Conservation (phyloP, 2,888 invertebrate species). For the Synanthedon tipuliformis region DNA sequence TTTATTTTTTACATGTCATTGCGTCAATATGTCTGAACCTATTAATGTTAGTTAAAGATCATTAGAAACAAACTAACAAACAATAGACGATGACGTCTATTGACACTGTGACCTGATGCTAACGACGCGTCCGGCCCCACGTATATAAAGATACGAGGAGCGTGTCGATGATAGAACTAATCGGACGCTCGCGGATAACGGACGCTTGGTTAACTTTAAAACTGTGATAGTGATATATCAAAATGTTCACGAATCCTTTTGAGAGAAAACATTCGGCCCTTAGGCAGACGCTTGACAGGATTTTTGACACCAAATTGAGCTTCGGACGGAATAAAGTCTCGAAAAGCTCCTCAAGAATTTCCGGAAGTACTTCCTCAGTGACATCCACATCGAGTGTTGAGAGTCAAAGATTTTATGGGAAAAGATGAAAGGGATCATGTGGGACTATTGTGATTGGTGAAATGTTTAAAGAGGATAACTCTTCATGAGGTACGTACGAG, state of each 20-base stretch:
- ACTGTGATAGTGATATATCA: constrained; percentile 7
- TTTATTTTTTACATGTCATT: background rate
- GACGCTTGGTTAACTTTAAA: constrained; percentile 18
- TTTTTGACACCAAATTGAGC: constrained; percentile 28
- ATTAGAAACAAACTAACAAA: background rate
- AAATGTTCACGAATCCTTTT: constrained; percentile 77
- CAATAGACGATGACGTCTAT: background rate
- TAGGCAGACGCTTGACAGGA: constrained; percentile 74
- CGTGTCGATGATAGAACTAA: constrained; percentile 16
- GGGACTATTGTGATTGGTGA: background rate
- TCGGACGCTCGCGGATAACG: constrained; percentile 20
- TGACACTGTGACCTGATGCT: background rate
- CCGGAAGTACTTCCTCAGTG: constrained; percentile 40
- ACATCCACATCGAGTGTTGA: constrained; percentile 28
- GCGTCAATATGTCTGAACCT: background rate
- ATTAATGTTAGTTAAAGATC: background rate
- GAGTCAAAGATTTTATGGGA: constrained; percentile 4
- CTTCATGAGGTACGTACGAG: too few relatives aligned
- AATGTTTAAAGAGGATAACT: constrained; percentile 1
- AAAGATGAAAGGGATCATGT: constrained; percentile 17
- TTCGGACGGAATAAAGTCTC: constrained; percentile 43
- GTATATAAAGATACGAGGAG: constrained; percentile 32
- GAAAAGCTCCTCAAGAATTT: constrained; percentile 25
- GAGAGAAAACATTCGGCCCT: constrained; percentile 77
- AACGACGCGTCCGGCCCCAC: constrained; percentile 14